Base-by-base conservation (phyloP, 2,113 vertebrate genomes). In the Kobus ellipsiprymnus region DNA sequence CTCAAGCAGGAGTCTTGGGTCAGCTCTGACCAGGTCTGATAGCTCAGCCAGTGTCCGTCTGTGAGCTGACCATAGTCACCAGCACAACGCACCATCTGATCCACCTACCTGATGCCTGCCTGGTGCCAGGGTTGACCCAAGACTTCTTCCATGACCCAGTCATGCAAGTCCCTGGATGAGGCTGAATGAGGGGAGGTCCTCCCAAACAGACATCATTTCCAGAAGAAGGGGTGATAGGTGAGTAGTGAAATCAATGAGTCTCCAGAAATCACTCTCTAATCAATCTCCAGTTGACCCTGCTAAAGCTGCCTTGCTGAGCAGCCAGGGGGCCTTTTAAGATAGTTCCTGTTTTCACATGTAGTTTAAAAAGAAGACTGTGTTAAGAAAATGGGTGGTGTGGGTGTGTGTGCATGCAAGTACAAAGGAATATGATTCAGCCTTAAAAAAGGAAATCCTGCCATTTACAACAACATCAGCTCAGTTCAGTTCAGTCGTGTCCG, bases 21-120 rank as follows among this genome's bases (percentile, higher is more conserved):
- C 30, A 54, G 9, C 50, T 54, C 80, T 82, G 80, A 52, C 19
- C 80, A 54, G 80, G 7, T 54, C 19, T 10, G 9, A 81, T 48
- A 81, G 16, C 78, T 50, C 5, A 50, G 78, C 29, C 78, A 12
- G 46, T 50, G 46, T 33, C 46, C 1, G 1, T 50, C 29, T 33
- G 27, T 23, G 80, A 54, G 19, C 3, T 33, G 11, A 16, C 14
- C 29, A 23, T 19, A 33, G 36, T 55, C 0, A 8, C 19, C 36
- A 40, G 9, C 5, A 77, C 29, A 54, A 11, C 2, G 0, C 2
- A 2, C 29, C 7, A 1, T 44, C 71, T 46, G 52, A 46, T 46
- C 9, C 12, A 30, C 52, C 29, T 19, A 11, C 9, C 21, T 23
- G 67, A 14, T 44, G 50, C n/a, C n/a, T 14, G 16, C 64, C 36